A percentile compares a stretch with the other conserved stretches of the same genome.
phyloP scores from a whole-genome alignment of 2,888 invertebrate species.

The Caenorhabditis sp. region DNA sequence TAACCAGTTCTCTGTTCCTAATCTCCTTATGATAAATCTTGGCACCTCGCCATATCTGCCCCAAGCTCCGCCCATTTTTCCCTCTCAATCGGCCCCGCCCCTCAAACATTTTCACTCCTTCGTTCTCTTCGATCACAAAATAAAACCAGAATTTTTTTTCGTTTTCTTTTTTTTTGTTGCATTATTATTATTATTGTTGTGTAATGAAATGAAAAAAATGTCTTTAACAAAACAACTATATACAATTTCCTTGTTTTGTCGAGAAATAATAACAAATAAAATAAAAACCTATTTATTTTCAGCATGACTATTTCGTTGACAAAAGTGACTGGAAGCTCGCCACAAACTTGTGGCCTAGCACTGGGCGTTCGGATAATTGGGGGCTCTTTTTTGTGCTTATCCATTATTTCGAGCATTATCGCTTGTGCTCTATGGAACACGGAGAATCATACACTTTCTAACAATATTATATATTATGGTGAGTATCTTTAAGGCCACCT shows the following conservation, averaged over 20 bases:
- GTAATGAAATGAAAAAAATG: too few species aligned
- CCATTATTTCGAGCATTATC: conserved; percentile 39
- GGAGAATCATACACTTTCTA: conserved; percentile 25
- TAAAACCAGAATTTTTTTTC: neutral
- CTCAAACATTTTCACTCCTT: neutral
- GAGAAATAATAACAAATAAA: too few species aligned
- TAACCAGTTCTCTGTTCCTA: neutral
- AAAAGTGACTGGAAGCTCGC: conserved; percentile 39
- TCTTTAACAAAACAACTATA: too few species aligned
- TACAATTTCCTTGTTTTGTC: too few species aligned
- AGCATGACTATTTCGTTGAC: conserved; percentile 34
- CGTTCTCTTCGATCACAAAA: neutral
- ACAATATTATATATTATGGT: conserved; percentile 40
- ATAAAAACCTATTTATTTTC: too few species aligned
- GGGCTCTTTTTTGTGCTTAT: conserved; percentile 38
- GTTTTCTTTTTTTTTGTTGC: neutral
- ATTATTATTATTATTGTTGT: neutral
- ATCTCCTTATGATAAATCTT: neutral
- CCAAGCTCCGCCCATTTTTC: neutral
- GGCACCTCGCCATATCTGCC: neutral
- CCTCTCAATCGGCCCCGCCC: neutral
- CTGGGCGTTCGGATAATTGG: conserved; percentile 41
- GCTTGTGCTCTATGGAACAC: conserved; percentile 42
- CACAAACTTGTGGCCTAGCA: conserved; percentile 42
- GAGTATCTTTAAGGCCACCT: conserved; percentile 5